Percentiles rank a stretch among this genome's conserved stretches.
Conservation (phyloP, 30 jellyfish, hydroid and myxozoan genomes). For the Sanderia malayensis region DNA sequence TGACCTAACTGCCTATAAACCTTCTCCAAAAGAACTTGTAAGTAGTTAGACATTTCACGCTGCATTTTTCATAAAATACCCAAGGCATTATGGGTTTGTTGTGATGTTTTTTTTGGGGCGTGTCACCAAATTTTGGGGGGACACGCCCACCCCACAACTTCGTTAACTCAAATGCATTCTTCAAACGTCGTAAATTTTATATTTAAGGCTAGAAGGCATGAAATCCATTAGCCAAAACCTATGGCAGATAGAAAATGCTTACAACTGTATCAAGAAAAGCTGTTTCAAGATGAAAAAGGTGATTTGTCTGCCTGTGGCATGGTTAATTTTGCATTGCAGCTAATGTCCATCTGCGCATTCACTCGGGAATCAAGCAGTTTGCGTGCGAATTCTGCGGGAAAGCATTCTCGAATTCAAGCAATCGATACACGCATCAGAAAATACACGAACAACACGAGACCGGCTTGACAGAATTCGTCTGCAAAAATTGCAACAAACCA, state of each 20-base stretch:
- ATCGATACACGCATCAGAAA: slow-evolving; percentile 62
- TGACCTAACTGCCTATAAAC: slow-evolving; percentile 61
- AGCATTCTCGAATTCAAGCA: slow-evolving; percentile 50
- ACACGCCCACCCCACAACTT: too few species aligned
- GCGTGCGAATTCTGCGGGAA: slow-evolving; percentile 58
- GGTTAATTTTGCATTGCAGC: too few species aligned
- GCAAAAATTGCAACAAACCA: slow-evolving; percentile 49
- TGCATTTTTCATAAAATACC: too few species aligned
- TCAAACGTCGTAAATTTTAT: too few species aligned
- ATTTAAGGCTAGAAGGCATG: slow-evolving; percentile 69
- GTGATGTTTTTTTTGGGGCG: too few species aligned
- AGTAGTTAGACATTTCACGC: too few species aligned
- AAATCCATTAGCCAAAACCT: slow-evolving; percentile 72
- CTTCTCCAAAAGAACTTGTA: slow-evolving; percentile 68
- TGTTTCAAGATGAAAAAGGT: slow-evolving; percentile 49
- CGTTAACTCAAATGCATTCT: too few species aligned
- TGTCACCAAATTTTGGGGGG: too few species aligned
- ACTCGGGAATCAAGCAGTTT: slow-evolving; percentile 53
- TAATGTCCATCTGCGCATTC: slow-evolving; percentile 55
- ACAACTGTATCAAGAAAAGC: slow-evolving; percentile 42
- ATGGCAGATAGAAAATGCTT: slow-evolving; percentile 52
- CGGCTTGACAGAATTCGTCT: slow-evolving; percentile 46
- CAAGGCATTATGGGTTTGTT: too few species aligned
- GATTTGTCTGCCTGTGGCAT: too few species aligned
- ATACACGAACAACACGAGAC: slow-evolving; percentile 58